Conservation (phyloP, 2,797 vertebrate species). For the Gephyroberyx darwinii region DNA sequence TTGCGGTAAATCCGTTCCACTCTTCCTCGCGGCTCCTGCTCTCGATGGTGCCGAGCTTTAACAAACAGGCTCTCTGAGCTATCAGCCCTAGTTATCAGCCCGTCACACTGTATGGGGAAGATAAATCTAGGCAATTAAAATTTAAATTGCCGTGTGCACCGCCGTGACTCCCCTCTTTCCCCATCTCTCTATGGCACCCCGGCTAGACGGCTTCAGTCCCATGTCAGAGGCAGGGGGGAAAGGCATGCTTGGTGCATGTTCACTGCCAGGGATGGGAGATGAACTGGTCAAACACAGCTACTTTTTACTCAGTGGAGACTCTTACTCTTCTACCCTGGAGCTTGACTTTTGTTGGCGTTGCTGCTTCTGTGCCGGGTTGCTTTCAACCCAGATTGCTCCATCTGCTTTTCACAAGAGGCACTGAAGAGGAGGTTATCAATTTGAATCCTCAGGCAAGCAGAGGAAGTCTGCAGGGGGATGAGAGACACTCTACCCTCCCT, state of each 20-base stretch:
- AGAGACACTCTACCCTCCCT: no score
- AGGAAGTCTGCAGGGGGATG: neutral
- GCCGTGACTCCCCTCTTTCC: slow-evolving; percentile 73
- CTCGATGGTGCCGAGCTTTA: slow-evolving; percentile 68
- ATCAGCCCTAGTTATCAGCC: slow-evolving; percentile 82
- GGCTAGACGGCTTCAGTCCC: slow-evolving; percentile 36
- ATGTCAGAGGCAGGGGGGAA: slow-evolving; percentile 15
- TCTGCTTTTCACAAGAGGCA: neutral
- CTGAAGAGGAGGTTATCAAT: slow-evolving; percentile 25
- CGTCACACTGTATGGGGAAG: slow-evolving; percentile 81
- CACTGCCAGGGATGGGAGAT: slow-evolving; percentile 21
- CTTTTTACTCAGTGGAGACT: slow-evolving; percentile 26
- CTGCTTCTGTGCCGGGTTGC: neutral
- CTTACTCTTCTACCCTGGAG: neutral
- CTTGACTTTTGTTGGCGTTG: neutral
- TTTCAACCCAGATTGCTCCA: neutral
- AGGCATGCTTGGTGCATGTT: neutral
- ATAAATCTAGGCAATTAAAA: slow-evolving; percentile 87
- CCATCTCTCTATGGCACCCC: slow-evolving; percentile 34
- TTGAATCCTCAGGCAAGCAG: slow-evolving; percentile 4
- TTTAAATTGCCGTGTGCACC: slow-evolving; percentile 82
- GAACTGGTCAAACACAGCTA: slow-evolving; percentile 36
- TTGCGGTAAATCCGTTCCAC: slow-evolving; percentile 69
- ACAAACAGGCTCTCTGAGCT: slow-evolving; percentile 75
- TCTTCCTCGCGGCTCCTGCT: slow-evolving; percentile 54